Percentiles rank a stretch among this genome's conserved stretches.
phyloP scores from a whole-genome alignment of 2,113 vertebrate species.

The Erythrolamprus reginae region DNA sequence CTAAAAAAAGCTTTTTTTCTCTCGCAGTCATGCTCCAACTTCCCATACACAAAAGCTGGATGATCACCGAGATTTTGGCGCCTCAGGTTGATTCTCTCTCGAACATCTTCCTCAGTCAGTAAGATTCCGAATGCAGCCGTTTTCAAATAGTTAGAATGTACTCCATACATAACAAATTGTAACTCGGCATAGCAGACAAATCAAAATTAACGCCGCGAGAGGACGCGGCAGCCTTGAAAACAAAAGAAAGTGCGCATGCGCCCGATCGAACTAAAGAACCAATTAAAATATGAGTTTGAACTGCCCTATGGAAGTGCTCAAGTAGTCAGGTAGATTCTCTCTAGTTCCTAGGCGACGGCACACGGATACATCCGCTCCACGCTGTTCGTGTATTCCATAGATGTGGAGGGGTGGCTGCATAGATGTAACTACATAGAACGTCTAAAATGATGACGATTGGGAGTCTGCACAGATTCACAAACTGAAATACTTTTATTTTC shows the following conservation, averaged over 20 bases:
- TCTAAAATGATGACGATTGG: not conserved
- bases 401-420: not conserved
- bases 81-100: conserved; percentile 62
- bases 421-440: not conserved
- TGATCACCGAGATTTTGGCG: conserved; percentile 70
- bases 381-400: not conserved
- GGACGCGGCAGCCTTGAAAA: rapidly evolving
- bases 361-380: not conserved
- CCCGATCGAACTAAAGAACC: not conserved
- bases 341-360: not conserved
- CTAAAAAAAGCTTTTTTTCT: not conserved
- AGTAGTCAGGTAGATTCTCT: too few species aligned
- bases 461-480: not conserved
- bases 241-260: not conserved
- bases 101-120: conserved; percentile 73
- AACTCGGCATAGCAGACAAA: not conserved
- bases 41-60: not conserved
- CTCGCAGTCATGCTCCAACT: not conserved
- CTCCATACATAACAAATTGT: not conserved
- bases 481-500: not conserved
- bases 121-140: conserved; percentile 63
- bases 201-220: not conserved
- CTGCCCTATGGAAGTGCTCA: too few species aligned
- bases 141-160: conserved; percentile 42
- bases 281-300: not conserved